Percentiles rank a stretch among this genome's conserved stretches.
These are phyloP conservation scores for Drosophila atripex DNA, from an alignment of 2,888 invertebrate genomes.

Conservation along the genomic window DNA sequence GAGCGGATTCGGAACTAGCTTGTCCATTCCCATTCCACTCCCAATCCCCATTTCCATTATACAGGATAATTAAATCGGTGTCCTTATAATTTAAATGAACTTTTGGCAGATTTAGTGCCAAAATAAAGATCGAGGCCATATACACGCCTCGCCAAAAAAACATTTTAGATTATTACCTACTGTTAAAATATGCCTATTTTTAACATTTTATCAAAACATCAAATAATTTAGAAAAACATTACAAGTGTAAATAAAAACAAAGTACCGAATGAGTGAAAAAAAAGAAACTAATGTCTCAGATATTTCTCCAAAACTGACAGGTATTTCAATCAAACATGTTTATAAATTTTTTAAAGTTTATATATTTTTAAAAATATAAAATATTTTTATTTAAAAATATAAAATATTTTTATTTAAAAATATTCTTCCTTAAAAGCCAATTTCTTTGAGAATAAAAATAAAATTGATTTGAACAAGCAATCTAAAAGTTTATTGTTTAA, in stretches of 20 bases:
- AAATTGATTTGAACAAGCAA: no score
- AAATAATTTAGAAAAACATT: neutral
- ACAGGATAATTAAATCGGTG: neutral
- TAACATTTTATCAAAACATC: neutral
- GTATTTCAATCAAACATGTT: neutral
- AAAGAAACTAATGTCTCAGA: neutral
- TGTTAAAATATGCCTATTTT: neutral
- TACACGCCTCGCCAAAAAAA: neutral
- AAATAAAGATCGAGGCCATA: neutral
- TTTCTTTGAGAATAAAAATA: no score
- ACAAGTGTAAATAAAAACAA: neutral
- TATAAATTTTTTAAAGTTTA: neutral
- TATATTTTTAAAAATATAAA: no score
- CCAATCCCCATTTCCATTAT: neutral
- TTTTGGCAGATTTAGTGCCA: neutral
- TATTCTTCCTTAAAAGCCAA: no score
- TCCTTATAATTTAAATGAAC: neutral
- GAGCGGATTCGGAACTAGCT: neutral
- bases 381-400: no score
- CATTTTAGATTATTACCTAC: neutral
- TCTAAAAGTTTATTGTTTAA: no score
- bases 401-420: no score
- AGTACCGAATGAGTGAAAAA: neutral
- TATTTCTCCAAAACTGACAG: neutral
- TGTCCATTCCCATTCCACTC: neutral